phyloP scores from a whole-genome alignment of 2,888 invertebrate genomes.

The Andricus curvator region DNA sequence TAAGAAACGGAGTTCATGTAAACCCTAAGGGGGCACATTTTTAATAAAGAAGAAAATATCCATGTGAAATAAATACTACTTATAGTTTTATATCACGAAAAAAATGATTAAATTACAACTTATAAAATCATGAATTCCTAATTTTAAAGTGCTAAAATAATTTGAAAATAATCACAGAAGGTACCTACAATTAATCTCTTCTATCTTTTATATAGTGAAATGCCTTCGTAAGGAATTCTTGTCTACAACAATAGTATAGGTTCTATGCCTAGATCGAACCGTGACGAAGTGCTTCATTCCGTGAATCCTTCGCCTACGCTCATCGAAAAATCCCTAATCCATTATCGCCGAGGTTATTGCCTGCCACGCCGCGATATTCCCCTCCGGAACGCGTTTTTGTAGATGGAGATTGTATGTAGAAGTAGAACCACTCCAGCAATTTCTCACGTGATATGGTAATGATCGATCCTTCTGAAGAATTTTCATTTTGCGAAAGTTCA shows the following conservation, averaged over 20 bases:
- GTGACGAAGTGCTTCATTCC: constrained; percentile 25
- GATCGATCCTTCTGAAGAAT: background rate
- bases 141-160: too few species aligned
- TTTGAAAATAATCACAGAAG: too few species aligned
- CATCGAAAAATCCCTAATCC: constrained; percentile 27
- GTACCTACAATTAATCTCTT: too few species aligned
- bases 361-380: constrained; percentile 4
- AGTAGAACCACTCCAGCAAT: too few species aligned
- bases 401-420: background rate
- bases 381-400: background rate
- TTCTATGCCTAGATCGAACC: background rate
- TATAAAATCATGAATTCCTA: too few species aligned
- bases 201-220: too few species aligned
- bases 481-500: background rate
- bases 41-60: too few species aligned
- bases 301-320: constrained; percentile 18
- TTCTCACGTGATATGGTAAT: background rate
- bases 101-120: too few species aligned
- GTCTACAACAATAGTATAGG: background rate
- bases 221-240: background rate
- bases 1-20: too few species aligned
- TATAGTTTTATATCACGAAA: too few species aligned
- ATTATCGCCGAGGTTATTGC: constrained; percentile 15
- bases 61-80: too few species aligned
- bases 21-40: too few species aligned